A percentile compares a stretch with the other conserved stretches of the same genome.
These are phyloP conservation scores for Chloropsis cyanopogon DNA, from an alignment of 2,113 vertebrate genomes.

Conservation along the genomic window DNA sequence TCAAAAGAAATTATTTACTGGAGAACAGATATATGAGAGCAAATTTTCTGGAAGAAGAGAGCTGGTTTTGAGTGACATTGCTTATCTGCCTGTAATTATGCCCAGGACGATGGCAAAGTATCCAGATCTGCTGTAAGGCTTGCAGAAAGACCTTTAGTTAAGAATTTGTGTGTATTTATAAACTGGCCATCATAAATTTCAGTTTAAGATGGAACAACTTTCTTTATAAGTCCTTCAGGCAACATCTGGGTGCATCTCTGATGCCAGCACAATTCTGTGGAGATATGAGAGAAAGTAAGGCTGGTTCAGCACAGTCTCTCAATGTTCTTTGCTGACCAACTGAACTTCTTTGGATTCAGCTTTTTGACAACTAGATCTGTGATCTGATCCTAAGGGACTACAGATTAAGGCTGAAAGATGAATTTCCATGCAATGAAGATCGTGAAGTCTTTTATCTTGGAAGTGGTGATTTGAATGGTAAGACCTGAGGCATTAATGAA, in stretches of 20 bases:
- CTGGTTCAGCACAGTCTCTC: neutral
- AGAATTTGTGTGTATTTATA: neutral
- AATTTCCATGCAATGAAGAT: neutral
- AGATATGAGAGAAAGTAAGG: neutral
- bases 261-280: fast-evolving
- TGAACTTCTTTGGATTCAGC: neutral
- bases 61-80: neutral
- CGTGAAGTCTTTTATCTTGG: neutral
- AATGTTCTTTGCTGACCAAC: neutral
- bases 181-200: neutral
- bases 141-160: neutral
- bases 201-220: neutral
- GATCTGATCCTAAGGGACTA: neutral
- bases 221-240: neutral
- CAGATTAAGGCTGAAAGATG: neutral
- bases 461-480: neutral
- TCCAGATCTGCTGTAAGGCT: neutral
- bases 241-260: neutral
- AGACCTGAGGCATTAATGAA: neutral
- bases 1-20: neutral
- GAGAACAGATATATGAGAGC: neutral
- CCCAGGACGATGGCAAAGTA: neutral
- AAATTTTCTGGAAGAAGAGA: neutral
- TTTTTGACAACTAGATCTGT: neutral
- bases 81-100: neutral